These are phyloP conservation scores for Centropus bengalensis DNA, from an alignment of 2,113 vertebrate genomes.

Conservation along the genomic window DNA sequence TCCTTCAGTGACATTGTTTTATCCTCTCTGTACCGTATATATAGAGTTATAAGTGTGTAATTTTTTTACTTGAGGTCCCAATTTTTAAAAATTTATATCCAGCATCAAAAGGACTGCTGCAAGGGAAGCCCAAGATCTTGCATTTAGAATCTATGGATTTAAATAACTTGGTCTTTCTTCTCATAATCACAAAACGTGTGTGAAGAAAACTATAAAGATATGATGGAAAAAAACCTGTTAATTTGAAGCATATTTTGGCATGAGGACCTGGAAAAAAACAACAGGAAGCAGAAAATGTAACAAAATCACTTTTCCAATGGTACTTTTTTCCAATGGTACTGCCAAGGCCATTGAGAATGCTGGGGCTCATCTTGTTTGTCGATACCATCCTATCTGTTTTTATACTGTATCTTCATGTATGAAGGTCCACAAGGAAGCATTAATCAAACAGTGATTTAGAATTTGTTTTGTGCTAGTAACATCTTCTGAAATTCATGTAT, in stretches of 20 bases:
- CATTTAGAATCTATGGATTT: neutral
- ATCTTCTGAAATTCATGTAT: neutral
- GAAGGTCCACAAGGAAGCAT: neutral
- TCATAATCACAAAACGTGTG: neutral
- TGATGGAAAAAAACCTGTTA: neutral
- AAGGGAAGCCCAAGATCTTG: neutral
- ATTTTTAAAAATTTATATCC: neutral
- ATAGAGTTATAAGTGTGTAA: neutral
- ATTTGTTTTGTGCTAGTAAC: neutral
- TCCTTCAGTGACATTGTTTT: neutral
- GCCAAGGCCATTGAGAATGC: neutral
- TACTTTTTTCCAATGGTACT: neutral
- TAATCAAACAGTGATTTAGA: neutral
- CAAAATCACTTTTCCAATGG: neutral
- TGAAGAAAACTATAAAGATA: neutral
- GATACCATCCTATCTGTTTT: neutral
- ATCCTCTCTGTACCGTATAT: neutral
- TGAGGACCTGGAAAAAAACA: neutral
- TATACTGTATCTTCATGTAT: neutral
- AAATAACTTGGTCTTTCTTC: neutral
- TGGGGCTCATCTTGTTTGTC: neutral
- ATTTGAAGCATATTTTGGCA: neutral
- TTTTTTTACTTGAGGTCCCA: neutral
- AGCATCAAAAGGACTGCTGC: neutral
- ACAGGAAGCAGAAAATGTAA: neutral